Percentiles rank a stretch among this genome's conserved stretches.
Evolutionary conservation across 2,888 invertebrate genomes (phyloP).

Genomic region (Latheticus oryzae): DNA sequence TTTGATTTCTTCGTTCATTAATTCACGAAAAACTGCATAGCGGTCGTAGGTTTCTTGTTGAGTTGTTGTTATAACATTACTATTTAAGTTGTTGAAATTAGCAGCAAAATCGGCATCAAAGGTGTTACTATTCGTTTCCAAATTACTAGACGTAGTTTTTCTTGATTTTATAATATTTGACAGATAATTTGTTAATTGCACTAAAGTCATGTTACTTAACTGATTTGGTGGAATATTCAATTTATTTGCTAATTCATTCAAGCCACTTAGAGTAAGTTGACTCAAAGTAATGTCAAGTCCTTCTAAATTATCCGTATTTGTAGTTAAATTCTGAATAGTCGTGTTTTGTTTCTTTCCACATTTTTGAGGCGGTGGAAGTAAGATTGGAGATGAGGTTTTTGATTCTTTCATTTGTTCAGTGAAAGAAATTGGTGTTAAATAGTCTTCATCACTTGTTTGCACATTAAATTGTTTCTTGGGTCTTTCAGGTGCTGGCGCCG

Average conservation of each 20-base stretch:
- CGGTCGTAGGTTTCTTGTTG: conserved; percentile 79
- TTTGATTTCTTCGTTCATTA: conserved; percentile 80
- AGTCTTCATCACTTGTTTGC: conserved; percentile 70
- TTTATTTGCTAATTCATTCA: conserved; percentile 82
- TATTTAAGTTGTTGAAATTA: conserved; percentile 73
- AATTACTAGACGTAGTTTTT: conserved; percentile 37
- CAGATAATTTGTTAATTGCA: conserved; percentile 85
- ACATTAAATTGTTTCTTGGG: conserved; percentile 59
- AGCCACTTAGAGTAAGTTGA: conserved; percentile 83
- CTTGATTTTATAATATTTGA: conserved; percentile 69
- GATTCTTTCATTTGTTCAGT: conserved; percentile 61
- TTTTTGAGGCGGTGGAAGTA: conserved; percentile 68
- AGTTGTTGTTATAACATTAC: conserved; percentile 44
- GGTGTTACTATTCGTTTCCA: conserved; percentile 58
- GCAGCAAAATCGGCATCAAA: conserved; percentile 76
- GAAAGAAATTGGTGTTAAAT: conserved; percentile 74
- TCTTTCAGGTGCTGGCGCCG: conserved; percentile 62
- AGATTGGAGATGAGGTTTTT: conserved; percentile 56
- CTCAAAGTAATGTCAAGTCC: conserved; percentile 83
- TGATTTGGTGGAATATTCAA: conserved; percentile 82
- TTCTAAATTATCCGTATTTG: conserved; percentile 60
- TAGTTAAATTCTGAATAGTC: conserved; percentile 48
- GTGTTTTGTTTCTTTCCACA: conserved; percentile 53
- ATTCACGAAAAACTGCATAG: conserved; percentile 89
- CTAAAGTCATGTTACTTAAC: conserved; percentile 86